phyloP scores from a whole-genome alignment of 1,140 invertebrate genomes.

The Thalassaphorura encarpata region DNA sequence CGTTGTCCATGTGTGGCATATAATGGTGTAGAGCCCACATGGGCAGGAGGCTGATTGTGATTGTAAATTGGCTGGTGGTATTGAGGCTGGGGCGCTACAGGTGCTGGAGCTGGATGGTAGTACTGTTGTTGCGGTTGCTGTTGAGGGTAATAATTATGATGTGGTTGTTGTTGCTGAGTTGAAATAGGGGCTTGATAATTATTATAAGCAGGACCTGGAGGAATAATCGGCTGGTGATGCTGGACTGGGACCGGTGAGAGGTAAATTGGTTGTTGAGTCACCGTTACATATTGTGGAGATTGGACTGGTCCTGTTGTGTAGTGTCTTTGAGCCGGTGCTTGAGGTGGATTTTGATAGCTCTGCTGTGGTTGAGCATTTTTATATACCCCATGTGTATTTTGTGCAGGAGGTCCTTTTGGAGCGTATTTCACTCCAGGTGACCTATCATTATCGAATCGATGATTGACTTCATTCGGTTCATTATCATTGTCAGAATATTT shows the following conservation, averaged over 20 bases:
- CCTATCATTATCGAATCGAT: background rate
- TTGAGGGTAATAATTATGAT: background rate
- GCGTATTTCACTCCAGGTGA: constrained; percentile 16
- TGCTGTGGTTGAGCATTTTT: constrained; percentile 2
- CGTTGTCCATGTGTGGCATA: too few species aligned
- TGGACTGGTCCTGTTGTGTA: background rate
- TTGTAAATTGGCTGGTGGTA: background rate
- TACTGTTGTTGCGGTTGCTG: background rate
- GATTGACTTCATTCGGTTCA: constrained; percentile 11
- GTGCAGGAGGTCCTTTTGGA: constrained; percentile 1
- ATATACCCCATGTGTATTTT: background rate
- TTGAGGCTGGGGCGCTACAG: constrained; percentile 6
- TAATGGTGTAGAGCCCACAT: too few species aligned
- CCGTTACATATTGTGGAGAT: background rate
- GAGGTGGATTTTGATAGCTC: background rate
- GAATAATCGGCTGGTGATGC: background rate
- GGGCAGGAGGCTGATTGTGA: background rate
- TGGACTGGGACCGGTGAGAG: background rate
- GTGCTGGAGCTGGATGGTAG: background rate
- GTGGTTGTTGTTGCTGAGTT: background rate
- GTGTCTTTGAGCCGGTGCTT: constrained; percentile 4
- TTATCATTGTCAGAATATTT: constrained; percentile 6
- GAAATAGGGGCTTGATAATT: background rate
- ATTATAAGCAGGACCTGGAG: background rate
- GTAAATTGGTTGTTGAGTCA: constrained; percentile 2